These are phyloP conservation scores for Clarias batrachus DNA, from an alignment of 2,113 vertebrate genomes.

Conservation along the genomic window DNA sequence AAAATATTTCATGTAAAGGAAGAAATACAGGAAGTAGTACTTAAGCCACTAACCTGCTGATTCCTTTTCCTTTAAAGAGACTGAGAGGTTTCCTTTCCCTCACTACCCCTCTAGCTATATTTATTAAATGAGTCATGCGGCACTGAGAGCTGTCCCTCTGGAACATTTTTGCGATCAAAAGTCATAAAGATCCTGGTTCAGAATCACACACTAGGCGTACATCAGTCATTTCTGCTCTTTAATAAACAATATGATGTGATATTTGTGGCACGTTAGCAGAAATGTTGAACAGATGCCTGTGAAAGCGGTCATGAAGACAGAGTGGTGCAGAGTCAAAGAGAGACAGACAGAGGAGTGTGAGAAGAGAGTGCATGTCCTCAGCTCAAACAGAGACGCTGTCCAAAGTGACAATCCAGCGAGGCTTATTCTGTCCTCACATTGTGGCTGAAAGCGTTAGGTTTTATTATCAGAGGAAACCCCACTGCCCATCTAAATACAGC, in stretches of 20 bases:
- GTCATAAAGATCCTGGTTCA: background rate
- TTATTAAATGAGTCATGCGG: background rate
- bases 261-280: slow-evolving; percentile 11
- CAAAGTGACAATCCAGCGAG: slow-evolving; percentile 21
- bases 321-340: background rate
- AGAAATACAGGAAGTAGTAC: slow-evolving; percentile 16
- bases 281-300: slow-evolving; percentile 27
- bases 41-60: background rate
- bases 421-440: slow-evolving; percentile 14
- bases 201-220: background rate
- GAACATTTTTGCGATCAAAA: slow-evolving; percentile 10
- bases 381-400: slow-evolving; percentile 19
- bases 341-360: background rate
- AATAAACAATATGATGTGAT: background rate
- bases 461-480: slow-evolving; percentile 21
- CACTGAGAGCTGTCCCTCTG: background rate
- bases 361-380: slow-evolving; percentile 1
- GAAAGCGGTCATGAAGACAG: slow-evolving; percentile 32
- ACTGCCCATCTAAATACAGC: slow-evolving; percentile 30
- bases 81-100: background rate
- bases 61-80: background rate
- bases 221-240: background rate
- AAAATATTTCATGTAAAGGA: background rate
- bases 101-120: background rate
- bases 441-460: slow-evolving; percentile 1